These are phyloP conservation scores for Idaea aversata DNA, from an alignment of 2,888 invertebrate species.

Conservation along the genomic window DNA sequence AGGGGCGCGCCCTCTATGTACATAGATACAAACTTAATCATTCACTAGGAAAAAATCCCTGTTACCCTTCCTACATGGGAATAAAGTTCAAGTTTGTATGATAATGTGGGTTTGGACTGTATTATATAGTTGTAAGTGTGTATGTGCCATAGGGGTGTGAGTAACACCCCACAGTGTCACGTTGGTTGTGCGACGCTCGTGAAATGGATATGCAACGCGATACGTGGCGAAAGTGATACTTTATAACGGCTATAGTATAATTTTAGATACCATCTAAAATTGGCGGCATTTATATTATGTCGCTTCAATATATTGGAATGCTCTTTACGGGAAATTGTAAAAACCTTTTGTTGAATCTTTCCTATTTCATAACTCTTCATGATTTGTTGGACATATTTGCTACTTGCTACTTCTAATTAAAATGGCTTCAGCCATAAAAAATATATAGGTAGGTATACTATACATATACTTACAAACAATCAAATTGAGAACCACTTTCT, in stretches of 20 bases:
- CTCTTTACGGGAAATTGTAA: no score
- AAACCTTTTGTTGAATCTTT: no score
- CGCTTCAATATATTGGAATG: no score
- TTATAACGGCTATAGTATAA: constrained; percentile 25
- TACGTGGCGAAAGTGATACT: constrained; percentile 63
- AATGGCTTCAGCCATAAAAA: no score
- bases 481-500: no score
- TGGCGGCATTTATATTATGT: neutral
- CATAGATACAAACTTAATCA: constrained; percentile 41
- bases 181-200: constrained; percentile 69
- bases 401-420: no score
- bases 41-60: neutral
- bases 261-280: neutral
- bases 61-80: neutral
- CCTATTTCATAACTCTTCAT: no score
- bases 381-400: no score
- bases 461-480: no score
- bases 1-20: constrained; percentile 77
- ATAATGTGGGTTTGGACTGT: neutral
- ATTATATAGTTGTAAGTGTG: constrained; percentile 34
- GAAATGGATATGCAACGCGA: constrained; percentile 74
- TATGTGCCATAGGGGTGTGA: constrained; percentile 69
- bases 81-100: neutral
- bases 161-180: constrained; percentile 71
- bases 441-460: no score